Conservation (phyloP, 2,797 vertebrate species). For the Pelobates cultripes region DNA sequence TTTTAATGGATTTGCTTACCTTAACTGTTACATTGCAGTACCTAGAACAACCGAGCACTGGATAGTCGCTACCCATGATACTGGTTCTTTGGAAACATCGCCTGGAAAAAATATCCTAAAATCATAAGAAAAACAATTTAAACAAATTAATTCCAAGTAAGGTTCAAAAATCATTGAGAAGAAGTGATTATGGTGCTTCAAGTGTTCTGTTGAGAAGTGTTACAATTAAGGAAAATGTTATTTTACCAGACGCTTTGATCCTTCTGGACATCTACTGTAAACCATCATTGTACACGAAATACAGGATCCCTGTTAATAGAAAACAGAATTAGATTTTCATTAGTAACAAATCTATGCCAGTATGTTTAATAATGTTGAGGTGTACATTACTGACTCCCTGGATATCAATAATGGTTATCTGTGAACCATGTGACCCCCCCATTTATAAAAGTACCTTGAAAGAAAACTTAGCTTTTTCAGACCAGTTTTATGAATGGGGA, state of each 20-base stretch:
- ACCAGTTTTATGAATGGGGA: no score
- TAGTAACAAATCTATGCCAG: not conserved
- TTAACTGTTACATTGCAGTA: constrained; percentile 72
- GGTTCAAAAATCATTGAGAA: no score
- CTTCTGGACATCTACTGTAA: not conserved
- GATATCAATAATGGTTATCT: no score
- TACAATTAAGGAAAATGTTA: not conserved
- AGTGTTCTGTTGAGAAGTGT: no score
- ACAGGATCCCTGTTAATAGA: not conserved
- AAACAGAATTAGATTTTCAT: not conserved
- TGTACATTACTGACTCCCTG: no score
- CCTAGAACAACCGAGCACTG: constrained; percentile 64
- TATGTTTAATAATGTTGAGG: no score
- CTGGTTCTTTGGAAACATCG: constrained; percentile 66
- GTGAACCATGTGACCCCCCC: no score
- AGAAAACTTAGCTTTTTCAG: no score
- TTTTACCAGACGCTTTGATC: not conserved
- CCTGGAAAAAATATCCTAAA: constrained; percentile 64
- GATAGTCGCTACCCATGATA: not conserved
- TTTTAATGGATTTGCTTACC: constrained; percentile 59
- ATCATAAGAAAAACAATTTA: constrained; percentile 1
- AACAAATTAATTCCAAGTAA: not conserved
- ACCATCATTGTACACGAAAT: not conserved
- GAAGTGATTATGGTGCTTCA: no score
- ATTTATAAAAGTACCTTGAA: no score